Evolutionary conservation across 2,797 vertebrate genomes (phyloP), one percentile per base, ranked within the genome.

Genomic region (Sparus aurata): DNA sequence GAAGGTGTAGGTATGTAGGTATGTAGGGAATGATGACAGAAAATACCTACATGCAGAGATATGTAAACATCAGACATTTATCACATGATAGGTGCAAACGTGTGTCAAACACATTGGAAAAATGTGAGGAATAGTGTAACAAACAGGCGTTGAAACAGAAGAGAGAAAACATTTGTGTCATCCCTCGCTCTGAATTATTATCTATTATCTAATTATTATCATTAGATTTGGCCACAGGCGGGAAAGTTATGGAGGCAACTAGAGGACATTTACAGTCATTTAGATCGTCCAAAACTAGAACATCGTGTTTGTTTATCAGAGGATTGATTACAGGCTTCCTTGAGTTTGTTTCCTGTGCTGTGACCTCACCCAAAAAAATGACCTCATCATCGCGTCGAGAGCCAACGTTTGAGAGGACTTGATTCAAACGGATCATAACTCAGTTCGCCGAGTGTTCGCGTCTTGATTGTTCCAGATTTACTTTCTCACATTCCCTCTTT

Each of bases 341-440:
- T 46, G 5, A 13, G 16, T 30, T 38, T 25, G 2, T 69, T 45
- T 60, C 1, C 0, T 9, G 65, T 1, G 1, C 18, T 15, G 38
- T 67, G 70, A 77, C 69, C 75, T 77, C 68, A 57, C 43, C 47
- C 5, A 45, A 61, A 34, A 27, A 60, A 11, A 69, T 75, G 30
- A 79, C 55, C 46, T 67, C n/a, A 74, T 17, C 62, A 5, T 11
- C 0, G 0, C 20, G 34, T 13, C 18, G 20, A 74, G n/a, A 70
- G 38, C 1, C 5, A 5, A 3, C 38, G 34, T 38, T 9, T 27
- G 34, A 45, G 46, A 59, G 5, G 20, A 47, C 27, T 22, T 22
- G 25, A 52, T 22, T 58, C 20, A 50, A 60, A 66, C 46, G 1
- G 23, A 50, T 46, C 9, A 47, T 27, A 75, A 70, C 13, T 67